phyloP scores from a whole-genome alignment of 2,888 invertebrate species.

The Aphrophora alni region DNA sequence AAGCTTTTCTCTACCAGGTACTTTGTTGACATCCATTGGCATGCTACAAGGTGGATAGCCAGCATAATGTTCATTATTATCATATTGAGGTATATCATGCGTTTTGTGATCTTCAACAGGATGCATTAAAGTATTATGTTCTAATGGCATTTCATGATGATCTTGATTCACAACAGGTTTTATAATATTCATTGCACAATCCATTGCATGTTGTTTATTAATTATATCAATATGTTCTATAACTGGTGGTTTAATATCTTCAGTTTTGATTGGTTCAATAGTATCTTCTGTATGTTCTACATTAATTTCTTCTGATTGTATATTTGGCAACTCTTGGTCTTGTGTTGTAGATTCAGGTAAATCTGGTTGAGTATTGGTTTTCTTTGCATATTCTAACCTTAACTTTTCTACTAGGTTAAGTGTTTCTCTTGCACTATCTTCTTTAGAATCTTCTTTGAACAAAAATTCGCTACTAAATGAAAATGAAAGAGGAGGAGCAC shows the following conservation, averaged over 20 bases:
- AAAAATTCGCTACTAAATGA: constrained; percentile 70
- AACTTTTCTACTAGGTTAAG: constrained; percentile 84
- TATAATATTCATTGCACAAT: constrained; percentile 37
- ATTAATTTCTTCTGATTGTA: constrained; percentile 46
- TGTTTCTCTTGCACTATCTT: constrained; percentile 83
- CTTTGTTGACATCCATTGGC: constrained; percentile 54
- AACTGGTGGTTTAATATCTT: constrained; percentile 15
- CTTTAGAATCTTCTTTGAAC: constrained; percentile 80
- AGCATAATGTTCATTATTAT: constrained; percentile 41
- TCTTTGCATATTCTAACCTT: constrained; percentile 65
- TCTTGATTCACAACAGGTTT: constrained; percentile 40
- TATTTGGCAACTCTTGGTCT: constrained; percentile 57
- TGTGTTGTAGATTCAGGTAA: constrained; percentile 52
- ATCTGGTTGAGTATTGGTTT: constrained; percentile 45
- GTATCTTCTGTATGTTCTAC: constrained; percentile 33
- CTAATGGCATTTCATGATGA: constrained; percentile 16
- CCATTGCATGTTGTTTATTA: constrained; percentile 21
- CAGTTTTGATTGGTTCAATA: constrained; percentile 15
- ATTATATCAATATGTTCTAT: constrained; percentile 14
- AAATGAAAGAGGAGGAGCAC: constrained; percentile 57
- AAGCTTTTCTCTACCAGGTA: constrained; percentile 53
- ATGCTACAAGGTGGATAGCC: constrained; percentile 50
- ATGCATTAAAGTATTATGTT: constrained; percentile 31
- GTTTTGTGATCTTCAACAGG: constrained; percentile 30
- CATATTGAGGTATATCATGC: constrained; percentile 42